Conservation (phyloP, 2,888 invertebrate species). For the Malachius bipustulatus region DNA sequence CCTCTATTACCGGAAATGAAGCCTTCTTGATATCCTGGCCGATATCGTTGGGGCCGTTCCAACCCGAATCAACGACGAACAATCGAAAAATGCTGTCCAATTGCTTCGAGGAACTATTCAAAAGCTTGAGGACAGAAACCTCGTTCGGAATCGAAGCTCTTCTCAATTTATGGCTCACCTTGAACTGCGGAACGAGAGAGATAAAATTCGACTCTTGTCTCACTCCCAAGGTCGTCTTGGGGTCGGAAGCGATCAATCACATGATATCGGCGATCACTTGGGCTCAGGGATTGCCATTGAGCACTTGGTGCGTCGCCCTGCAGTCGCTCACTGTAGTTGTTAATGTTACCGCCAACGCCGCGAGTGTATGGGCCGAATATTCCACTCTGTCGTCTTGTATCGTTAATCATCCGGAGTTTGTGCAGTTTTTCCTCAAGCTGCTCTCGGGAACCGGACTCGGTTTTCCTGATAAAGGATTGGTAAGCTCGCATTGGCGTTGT, state of each 20-base stretch:
- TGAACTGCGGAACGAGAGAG: conserved; percentile 47
- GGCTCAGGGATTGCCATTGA: conserved; percentile 54
- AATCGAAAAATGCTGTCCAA: conserved; percentile 51
- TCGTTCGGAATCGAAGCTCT: conserved; percentile 73
- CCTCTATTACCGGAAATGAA: conserved; percentile 30
- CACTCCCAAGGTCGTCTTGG: conserved; percentile 52
- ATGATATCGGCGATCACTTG: conserved; percentile 54
- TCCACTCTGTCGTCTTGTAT: conserved; percentile 50
- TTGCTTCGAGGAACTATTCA: conserved; percentile 58
- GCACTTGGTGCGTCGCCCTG: conserved; percentile 70
- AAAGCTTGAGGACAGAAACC: conserved; percentile 53
- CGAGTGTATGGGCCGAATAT: conserved; percentile 7
- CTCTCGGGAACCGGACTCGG: conserved; percentile 52
- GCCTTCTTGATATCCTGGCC: conserved; percentile 36
- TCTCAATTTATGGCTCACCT: conserved; percentile 74
- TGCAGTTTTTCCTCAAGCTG: conserved; percentile 53
- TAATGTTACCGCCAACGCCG: conserved; percentile 41
- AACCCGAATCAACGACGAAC: conserved; percentile 35
- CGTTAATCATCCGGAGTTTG: conserved; percentile 53
- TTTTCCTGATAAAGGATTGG: conserved; percentile 41
- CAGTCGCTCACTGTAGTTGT: conserved; percentile 64
- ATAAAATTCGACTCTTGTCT: conserved; percentile 46
- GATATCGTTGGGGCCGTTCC: conserved; percentile 35
- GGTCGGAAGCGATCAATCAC: conserved; percentile 51
- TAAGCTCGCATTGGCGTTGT: too few relatives aligned